phyloP scores from a whole-genome alignment of 2,113 vertebrate species.

The Emydura subglobosa region DNA sequence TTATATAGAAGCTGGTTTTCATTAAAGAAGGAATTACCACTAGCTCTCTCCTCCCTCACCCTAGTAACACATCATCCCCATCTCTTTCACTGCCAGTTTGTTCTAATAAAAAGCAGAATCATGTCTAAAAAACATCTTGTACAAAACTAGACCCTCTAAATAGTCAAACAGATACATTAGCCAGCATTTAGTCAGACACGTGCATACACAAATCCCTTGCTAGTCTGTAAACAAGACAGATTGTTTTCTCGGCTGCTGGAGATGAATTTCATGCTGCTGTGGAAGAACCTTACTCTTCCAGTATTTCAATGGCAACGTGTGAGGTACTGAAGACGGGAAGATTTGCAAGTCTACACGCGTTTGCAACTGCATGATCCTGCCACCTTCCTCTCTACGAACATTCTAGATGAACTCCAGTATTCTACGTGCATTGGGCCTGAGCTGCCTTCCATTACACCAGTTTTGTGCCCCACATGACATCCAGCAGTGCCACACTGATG shows the following conservation, averaged over 20 bases:
- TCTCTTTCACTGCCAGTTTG: conserved; percentile 46
- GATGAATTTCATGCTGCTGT: background rate
- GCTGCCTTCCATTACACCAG: fast-evolving
- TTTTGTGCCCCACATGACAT: background rate
- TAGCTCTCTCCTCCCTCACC: conserved; percentile 43
- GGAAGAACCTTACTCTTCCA: background rate
- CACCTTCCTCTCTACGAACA: background rate
- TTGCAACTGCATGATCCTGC: background rate
- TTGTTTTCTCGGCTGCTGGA: conserved; percentile 9
- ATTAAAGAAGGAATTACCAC: conserved; percentile 54
- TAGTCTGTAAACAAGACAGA: conserved; percentile 37
- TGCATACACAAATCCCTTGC: background rate
- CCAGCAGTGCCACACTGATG: background rate
- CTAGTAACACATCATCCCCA: conserved; percentile 28
- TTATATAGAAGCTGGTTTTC: conserved; percentile 25
- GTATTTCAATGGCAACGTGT: fast-evolving
- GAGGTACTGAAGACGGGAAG: background rate
- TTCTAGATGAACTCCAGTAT: fast-evolving
- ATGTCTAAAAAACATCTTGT: conserved; percentile 46
- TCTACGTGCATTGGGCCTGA: background rate
- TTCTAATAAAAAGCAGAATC: conserved; percentile 68
- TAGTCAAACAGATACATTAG: background rate
- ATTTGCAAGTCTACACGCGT: background rate
- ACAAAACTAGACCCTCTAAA: background rate
- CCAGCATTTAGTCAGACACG: conserved; percentile 1